Conservation (phyloP, 2,113 vertebrate genomes). For the Hyaena hyaena region DNA sequence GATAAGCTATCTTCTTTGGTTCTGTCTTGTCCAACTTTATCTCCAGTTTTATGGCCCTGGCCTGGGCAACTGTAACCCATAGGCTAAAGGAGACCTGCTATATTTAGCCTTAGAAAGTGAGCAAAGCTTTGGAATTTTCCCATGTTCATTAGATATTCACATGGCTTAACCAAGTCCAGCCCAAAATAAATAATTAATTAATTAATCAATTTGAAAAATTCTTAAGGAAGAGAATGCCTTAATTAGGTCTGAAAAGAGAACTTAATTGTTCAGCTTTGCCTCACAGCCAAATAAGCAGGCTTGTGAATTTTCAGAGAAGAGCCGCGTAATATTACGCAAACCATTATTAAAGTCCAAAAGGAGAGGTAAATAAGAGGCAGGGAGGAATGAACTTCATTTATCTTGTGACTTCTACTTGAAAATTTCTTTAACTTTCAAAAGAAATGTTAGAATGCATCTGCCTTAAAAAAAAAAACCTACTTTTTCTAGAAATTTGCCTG, state of each 20-base stretch:
- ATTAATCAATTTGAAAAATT: neutral
- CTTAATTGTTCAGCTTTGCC: conserved; percentile 38
- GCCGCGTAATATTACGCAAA: conserved; percentile 10
- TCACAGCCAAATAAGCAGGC: conserved; percentile 27
- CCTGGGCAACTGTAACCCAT: neutral
- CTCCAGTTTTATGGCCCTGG: conserved; percentile 44
- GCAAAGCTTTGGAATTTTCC: conserved; percentile 43
- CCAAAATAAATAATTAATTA: neutral
- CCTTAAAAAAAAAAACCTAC: neutral
- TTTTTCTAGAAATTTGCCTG: neutral
- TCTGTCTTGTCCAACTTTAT: conserved; percentile 35
- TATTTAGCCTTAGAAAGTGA: conserved; percentile 53
- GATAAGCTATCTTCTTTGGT: conserved; percentile 49
- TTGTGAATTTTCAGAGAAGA: conserved; percentile 51
- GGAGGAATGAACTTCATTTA: neutral
- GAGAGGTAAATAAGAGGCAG: neutral
- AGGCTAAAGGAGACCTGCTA: neutral
- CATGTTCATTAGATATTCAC: neutral
- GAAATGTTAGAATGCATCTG: neutral
- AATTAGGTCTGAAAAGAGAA: conserved; percentile 53
- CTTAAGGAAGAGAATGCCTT: neutral
- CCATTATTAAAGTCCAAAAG: conserved; percentile 34
- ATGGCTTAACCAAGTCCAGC: neutral
- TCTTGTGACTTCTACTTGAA: conserved; percentile 4
- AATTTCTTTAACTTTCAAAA: conserved; percentile 23